Evolutionary conservation across 2,888 invertebrate species (phyloP).

Genomic region (Pachliopta kotzebuea): DNA sequence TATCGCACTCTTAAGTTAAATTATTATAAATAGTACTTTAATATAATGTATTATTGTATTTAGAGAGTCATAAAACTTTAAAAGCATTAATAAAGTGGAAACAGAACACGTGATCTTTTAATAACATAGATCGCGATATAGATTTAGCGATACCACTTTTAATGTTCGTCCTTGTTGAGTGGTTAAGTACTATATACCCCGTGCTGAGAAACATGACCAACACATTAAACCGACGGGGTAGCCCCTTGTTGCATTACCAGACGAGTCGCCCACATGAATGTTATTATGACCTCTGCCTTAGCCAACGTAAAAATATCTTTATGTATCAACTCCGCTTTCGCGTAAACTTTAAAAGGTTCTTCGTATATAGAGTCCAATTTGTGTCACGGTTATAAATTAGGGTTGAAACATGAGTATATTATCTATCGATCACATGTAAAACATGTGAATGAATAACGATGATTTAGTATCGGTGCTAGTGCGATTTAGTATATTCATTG

Average conservation of each 20-base stretch:
- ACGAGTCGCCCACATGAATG: conserved; percentile 38
- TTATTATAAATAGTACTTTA: no score
- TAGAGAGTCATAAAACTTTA: neutral
- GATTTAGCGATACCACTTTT: conserved; percentile 51
- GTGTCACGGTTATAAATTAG: conserved; percentile 29
- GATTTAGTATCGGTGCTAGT: conserved; percentile 1
- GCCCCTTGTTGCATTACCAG: conserved; percentile 52
- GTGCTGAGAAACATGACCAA: conserved; percentile 60
- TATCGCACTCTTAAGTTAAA: no score
- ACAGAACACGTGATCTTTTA: conserved; percentile 16
- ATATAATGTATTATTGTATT: no score
- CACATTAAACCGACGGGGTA: conserved; percentile 52
- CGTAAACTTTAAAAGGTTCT: conserved; percentile 18
- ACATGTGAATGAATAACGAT: conserved; percentile 31
- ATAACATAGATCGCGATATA: conserved; percentile 29
- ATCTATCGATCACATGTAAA: conserved; percentile 28
- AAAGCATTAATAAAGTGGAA: conserved; percentile 18
- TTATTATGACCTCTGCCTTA: conserved; percentile 28
- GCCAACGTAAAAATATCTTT: conserved; percentile 19
- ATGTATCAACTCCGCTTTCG: conserved; percentile 4
- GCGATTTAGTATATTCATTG: conserved; percentile 15
- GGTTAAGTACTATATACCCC: conserved; percentile 62
- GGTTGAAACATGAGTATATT: conserved; percentile 22
- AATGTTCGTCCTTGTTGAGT: conserved; percentile 61
- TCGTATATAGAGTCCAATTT: conserved; percentile 20